Percentiles rank a stretch among this genome's conserved stretches.
Evolutionary conservation across 64 coral and sea anemone genomes (phyloP).

Genomic region (Dendrophyllia cribrosa): DNA sequence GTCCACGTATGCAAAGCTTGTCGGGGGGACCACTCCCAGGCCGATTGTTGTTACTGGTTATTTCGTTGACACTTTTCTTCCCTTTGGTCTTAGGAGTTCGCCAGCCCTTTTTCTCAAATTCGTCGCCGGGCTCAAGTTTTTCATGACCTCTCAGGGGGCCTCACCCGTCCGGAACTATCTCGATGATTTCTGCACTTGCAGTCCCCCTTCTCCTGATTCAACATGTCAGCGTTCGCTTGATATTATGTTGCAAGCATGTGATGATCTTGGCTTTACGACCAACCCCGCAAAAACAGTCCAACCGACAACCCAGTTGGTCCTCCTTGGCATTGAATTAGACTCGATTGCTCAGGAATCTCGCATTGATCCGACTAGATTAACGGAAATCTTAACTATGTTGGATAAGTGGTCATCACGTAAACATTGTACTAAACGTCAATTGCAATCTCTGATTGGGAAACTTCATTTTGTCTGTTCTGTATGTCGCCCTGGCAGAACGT

Average conservation of each 20-base stretch:
- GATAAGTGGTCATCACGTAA: neutral
- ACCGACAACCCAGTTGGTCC: neutral
- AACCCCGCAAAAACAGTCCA: neutral
- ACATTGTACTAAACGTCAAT: slow-evolving; percentile 17
- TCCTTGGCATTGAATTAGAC: slow-evolving; percentile 6
- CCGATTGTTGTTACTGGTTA: slow-evolving; percentile 5
- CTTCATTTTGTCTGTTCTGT: too few relatives aligned
- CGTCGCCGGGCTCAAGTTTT: neutral
- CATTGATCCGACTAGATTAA: neutral
- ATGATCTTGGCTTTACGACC: too few relatives aligned
- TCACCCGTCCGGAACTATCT: slow-evolving; percentile 5
- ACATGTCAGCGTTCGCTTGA: neutral
- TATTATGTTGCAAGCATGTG: neutral
- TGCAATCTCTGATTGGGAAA: neutral
- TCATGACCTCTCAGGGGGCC: neutral
- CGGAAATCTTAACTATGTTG: neutral
- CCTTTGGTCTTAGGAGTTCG: slow-evolving; percentile 12
- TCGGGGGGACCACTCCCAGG: too few relatives aligned
- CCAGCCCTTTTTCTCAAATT: slow-evolving; percentile 13
- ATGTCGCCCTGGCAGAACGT: too few relatives aligned
- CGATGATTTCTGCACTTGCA: neutral
- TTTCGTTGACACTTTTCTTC: slow-evolving; percentile 6
- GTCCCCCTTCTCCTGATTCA: neutral
- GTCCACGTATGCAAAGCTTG: too few relatives aligned
- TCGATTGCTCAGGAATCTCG: neutral